A percentile compares a stretch with the other conserved stretches of the same genome.
These are phyloP conservation scores for Adoxophyes honmai DNA, from an alignment of 1,140 invertebrate species.

Conservation along the genomic window DNA sequence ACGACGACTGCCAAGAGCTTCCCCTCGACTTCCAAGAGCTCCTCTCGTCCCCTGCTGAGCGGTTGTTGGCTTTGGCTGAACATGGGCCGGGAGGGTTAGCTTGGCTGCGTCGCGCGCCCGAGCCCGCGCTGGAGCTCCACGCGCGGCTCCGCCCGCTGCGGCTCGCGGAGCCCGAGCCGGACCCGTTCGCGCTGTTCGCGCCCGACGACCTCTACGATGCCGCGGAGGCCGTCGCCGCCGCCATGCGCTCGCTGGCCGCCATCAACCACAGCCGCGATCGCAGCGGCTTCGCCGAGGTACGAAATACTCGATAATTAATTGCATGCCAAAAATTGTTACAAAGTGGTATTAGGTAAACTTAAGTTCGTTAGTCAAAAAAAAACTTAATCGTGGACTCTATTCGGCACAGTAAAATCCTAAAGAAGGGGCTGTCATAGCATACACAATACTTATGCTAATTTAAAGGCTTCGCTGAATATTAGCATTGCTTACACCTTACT, in stretches of 20 bases:
- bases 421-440: too few relatives aligned
- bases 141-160: conserved; percentile 60
- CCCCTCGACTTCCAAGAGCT: conserved; percentile 79
- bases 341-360: too few relatives aligned
- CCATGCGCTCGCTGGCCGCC: conserved; percentile 66
- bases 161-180: conserved; percentile 50
- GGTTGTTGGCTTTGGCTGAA: conserved; percentile 60
- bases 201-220: conserved; percentile 59
- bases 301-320: too few relatives aligned
- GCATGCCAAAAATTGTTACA: too few relatives aligned
- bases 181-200: conserved; percentile 52
- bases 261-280: conserved; percentile 79
- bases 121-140: too few relatives aligned
- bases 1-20: conserved; percentile 77
- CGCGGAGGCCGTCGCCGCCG: conserved; percentile 50
- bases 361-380: too few relatives aligned
- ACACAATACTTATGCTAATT: too few relatives aligned
- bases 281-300: conserved; percentile 79
- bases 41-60: conserved; percentile 76
- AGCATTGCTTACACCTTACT: too few relatives aligned
- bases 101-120: too few relatives aligned
- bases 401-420: too few relatives aligned
- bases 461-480: too few relatives aligned
- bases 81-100: conserved; percentile 58
- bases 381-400: too few relatives aligned